Conservation (phyloP, 2,888 invertebrate species). For the Conus canariensis region DNA sequence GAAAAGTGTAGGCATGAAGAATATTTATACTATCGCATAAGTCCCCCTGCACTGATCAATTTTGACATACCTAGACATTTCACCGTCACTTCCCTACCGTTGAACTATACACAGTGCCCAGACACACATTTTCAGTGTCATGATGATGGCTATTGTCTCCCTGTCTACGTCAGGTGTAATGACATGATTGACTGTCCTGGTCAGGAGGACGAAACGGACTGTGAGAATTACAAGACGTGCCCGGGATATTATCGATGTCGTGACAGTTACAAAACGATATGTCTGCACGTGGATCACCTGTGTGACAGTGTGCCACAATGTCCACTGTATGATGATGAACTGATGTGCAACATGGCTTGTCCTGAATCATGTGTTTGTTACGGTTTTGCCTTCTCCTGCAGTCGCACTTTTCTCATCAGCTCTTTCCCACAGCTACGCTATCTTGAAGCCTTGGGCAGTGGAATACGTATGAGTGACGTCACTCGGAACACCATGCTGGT, state of each 20-base stretch:
- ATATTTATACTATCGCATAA: neutral
- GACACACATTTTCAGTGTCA: constrained; percentile 4
- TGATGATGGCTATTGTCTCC: neutral
- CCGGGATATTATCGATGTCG: neutral
- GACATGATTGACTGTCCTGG: neutral
- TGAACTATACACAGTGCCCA: neutral
- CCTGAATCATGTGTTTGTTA: constrained; percentile 3
- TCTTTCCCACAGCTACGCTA: neutral
- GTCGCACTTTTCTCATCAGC: neutral
- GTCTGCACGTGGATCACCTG: constrained; percentile 44
- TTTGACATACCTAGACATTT: neutral
- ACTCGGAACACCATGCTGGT: neutral
- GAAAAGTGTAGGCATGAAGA: neutral
- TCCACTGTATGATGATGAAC: constrained; percentile 47
- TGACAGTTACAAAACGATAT: neutral
- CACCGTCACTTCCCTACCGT: neutral
- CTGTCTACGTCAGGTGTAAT: neutral
- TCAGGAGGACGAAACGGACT: neutral
- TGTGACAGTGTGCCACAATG: constrained; percentile 49
- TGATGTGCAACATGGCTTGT: constrained; percentile 22
- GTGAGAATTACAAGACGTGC: neutral
- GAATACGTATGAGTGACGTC: neutral
- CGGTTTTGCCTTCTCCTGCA: neutral
- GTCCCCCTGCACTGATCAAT: neutral
- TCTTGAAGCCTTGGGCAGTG: neutral